Percentiles rank a stretch among this genome's conserved stretches.
Evolutionary conservation across 2,888 invertebrate species (phyloP).

Genomic region (Lochmaea capreae): DNA sequence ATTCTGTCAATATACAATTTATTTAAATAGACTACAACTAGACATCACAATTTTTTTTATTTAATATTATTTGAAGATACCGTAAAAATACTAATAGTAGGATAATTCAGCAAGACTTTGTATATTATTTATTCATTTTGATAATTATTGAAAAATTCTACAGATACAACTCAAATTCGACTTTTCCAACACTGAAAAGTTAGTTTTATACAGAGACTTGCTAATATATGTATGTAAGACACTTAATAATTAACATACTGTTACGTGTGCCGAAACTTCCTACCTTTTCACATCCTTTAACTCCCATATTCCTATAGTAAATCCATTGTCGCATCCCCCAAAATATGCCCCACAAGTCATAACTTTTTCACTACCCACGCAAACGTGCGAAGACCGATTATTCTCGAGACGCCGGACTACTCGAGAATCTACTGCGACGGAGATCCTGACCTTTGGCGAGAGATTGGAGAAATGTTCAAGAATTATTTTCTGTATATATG

Average conservation of each 20-base stretch:
- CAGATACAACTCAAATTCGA: neutral
- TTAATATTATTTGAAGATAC: constrained; percentile 23
- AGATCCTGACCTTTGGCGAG: too few species aligned
- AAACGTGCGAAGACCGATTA: too few species aligned
- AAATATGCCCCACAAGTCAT: too few species aligned
- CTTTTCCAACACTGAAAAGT: neutral
- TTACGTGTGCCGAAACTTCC: too few species aligned
- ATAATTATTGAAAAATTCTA: neutral
- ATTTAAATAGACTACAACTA: constrained; percentile 25
- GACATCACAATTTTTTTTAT: constrained; percentile 30
- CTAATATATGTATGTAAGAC: constrained; percentile 1
- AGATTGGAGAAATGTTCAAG: too few species aligned
- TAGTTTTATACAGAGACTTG: constrained; percentile 4
- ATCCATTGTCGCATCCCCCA: too few species aligned
- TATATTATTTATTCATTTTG: constrained; percentile 3
- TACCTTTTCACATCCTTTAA: too few species aligned
- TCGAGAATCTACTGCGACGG: too few species aligned
- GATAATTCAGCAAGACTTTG: constrained; percentile 8
- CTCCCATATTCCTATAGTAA: too few species aligned
- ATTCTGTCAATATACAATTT: constrained; percentile 21
- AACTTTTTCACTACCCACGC: too few species aligned
- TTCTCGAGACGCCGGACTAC: too few species aligned
- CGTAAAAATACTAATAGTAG: constrained; percentile 25
- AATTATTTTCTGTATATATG: too few species aligned
- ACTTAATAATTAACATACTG: neutral